Conservation (phyloP, 2,888 invertebrate species). For the Epinotia bilunana region DNA sequence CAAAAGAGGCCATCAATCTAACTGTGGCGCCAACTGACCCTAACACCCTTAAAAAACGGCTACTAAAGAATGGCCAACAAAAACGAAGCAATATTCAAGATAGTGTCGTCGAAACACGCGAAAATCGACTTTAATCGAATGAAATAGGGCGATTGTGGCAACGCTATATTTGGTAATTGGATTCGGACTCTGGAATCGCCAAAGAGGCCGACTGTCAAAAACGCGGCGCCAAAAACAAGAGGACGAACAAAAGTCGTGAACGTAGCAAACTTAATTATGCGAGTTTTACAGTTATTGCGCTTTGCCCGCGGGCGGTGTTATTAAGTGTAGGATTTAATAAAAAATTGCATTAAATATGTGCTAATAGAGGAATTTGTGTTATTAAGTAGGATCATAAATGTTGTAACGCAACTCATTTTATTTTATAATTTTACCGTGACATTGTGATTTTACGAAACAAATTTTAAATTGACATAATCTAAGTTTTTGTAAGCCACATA, state of each 20-base stretch:
- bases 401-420: not conserved
- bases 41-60: constrained; percentile 73
- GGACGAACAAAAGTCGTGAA: constrained; percentile 65
- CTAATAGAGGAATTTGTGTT: not conserved
- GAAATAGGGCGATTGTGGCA: constrained; percentile 50
- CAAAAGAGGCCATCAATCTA: constrained; percentile 76
- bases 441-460: not conserved
- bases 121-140: constrained; percentile 53
- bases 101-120: constrained; percentile 43
- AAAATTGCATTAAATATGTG: constrained; percentile 15
- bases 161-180: constrained; percentile 73
- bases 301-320: constrained; percentile 28
- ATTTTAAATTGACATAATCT: too few species aligned
- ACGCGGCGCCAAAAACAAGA: constrained; percentile 75
- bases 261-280: constrained; percentile 43
- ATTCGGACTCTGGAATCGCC: constrained; percentile 79
- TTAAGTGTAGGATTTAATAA: constrained; percentile 31
- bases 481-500: too few species aligned
- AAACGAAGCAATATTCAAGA: constrained; percentile 63
- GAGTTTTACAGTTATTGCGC: constrained; percentile 41
- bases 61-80: constrained; percentile 77
- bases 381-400: not conserved
- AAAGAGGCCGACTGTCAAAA: constrained; percentile 82
- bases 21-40: constrained; percentile 74
- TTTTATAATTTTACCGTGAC: not conserved